Evolutionary conservation across 2,888 invertebrate species (phyloP), one percentile per base, ranked within the genome.

Genomic region (Helleia helle): DNA sequence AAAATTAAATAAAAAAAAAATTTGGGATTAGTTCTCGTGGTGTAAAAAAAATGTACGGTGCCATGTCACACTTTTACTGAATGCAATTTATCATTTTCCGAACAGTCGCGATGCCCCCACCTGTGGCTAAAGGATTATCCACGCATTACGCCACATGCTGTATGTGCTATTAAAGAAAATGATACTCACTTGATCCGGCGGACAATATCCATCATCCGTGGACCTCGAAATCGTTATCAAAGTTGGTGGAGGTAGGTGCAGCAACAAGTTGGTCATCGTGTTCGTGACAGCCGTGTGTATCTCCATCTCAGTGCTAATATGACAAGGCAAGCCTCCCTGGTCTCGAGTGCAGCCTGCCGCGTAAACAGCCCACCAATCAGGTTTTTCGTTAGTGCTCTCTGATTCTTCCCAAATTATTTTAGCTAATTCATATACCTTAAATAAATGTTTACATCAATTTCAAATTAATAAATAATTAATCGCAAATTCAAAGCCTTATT

Each of bases 281-380:
- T 72, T 58, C 8, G 79, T 72, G 46, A 94, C 80, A 68, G 92
- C 75, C 11, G 77, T 71, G 26, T 83, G 73, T 37, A 96, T 87
- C 68, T 95, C 91, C 30, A 87, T 86, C 8, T 86, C 74, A 1
- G 88, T 86, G 48, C 93, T 93, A 13, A 93, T 88, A 64, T 97
- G 95, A 70, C 94, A 90, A 0, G 97, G 96, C 40, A 96, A 71
- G 13, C 93, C 94, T 4, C 90, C 90, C 55, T 93, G 91, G 63
- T 96, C 96, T 46, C 93, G 90, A 0, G 96, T 96, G 64, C 94
- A 95, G 2, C 96, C 96, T 24, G 93, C 94, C 54, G 95, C 92
- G 61, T 93, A 94, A 5, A 96, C 86, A 43, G 93, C 77, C 62
- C 89, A 87, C 92, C 93, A 95, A 62, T 95, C 92, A 26, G 94